phyloP scores from a whole-genome alignment of 2,113 vertebrate genomes.

The Hoplias malabaricus region DNA sequence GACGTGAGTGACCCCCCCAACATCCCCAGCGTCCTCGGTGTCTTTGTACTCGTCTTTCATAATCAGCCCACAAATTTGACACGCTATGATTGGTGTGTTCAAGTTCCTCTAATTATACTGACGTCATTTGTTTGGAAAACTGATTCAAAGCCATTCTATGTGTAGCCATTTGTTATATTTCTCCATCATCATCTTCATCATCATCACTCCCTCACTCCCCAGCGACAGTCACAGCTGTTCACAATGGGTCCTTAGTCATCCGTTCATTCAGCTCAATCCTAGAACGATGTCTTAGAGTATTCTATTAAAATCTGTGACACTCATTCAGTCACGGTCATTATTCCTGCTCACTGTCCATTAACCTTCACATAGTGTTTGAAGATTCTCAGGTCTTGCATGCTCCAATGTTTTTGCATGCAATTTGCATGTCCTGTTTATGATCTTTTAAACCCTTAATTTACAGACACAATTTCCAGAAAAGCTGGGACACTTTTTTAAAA shows the following conservation, averaged over 20 bases:
- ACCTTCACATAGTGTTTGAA: neutral
- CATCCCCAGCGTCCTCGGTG: constrained; percentile 68
- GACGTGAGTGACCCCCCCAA: constrained; percentile 90
- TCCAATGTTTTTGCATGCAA: neutral
- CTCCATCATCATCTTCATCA: constrained; percentile 15
- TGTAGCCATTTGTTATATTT: constrained; percentile 16
- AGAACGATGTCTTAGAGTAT: neutral
- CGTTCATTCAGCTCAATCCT: neutral
- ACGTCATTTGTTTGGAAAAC: constrained; percentile 17
- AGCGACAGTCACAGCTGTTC: neutral
- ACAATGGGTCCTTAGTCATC: neutral
- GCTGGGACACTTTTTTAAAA: no score
- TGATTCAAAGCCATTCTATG: neutral
- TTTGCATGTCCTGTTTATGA: constrained; percentile 13
- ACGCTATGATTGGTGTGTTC: constrained; percentile 24
- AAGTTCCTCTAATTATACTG: neutral
- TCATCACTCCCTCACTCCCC: neutral
- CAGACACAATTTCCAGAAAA: no score
- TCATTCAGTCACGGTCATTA: neutral
- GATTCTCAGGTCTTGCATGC: constrained; percentile 9
- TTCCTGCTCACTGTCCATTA: neutral
- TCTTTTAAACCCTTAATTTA: no score
- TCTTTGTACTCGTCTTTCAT: constrained; percentile 52
- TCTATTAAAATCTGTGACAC: neutral
- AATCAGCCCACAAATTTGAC: constrained; percentile 22